Conservation (phyloP, 1,140 invertebrate genomes). For the Globodera ellingtonae region DNA sequence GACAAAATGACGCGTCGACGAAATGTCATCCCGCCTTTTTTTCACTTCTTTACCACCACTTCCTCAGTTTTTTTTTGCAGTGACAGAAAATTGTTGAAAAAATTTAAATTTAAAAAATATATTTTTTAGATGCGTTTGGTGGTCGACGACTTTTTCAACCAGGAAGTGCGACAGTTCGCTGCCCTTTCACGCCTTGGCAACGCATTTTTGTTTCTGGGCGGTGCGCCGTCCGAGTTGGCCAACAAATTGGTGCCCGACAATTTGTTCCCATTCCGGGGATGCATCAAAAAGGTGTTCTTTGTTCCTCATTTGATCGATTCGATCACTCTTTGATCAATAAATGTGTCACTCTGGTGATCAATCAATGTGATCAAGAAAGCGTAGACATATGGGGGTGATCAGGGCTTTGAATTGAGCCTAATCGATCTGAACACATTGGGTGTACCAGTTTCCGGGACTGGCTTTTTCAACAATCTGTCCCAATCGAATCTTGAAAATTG, state of each 20-base stretch:
- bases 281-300: conserved; percentile 81
- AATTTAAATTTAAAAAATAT: conserved; percentile 14
- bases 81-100: conserved; percentile 24
- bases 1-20: no score
- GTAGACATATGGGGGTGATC: no score
- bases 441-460: no score
- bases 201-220: conserved; percentile 81
- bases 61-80: background rate
- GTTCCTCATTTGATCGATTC: no score
- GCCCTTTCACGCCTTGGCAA: conserved; percentile 77
- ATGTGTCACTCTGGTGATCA: no score
- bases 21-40: no score
- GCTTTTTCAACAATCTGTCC: no score
- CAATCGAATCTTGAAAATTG: no score
- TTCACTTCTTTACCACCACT: conserved; percentile 2
- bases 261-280: conserved; percentile 86
- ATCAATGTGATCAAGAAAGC: no score
- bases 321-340: no score
- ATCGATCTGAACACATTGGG: no score
- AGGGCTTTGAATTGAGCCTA: no score
- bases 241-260: conserved; percentile 70
- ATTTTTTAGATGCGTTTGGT: conserved; percentile 75
- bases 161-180: conserved; percentile 84
- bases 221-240: conserved; percentile 77
- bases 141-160: conserved; percentile 78